Base-by-base conservation (phyloP, 2,888 invertebrate species). In the Drosophila eohydei region DNA sequence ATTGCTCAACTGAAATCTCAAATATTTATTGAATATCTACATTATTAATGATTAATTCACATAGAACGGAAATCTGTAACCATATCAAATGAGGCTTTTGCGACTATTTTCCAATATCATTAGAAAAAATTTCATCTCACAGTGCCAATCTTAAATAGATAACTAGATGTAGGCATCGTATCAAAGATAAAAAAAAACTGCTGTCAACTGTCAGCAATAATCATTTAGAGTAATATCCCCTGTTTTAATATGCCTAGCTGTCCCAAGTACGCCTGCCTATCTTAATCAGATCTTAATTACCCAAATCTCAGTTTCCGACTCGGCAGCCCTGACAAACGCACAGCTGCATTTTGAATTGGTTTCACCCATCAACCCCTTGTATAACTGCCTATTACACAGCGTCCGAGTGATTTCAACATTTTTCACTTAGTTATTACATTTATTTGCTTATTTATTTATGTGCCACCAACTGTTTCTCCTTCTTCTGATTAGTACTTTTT, bases 351-450 rank as follows among this genome's bases (percentile, higher is more conserved):
- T 67, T 43, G 61, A 55, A 51, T 65, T 71, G 59, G 7, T 21
- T 69, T 38, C 46, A 38, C 30, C 14, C 38, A 21, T 28, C 51
- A 59, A 61, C 61, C 65, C 58, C 38, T 30, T 6, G 48, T 26
- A 7, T 1, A 7, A 6, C 21, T n/a, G 28, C 38, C 34, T 50
- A 50, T 57, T 64, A 8, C 21, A 7, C 46, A 34, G 66, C 5
- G 66, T 63, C 48, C 41, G 55, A 64, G 32, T 16, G 56, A 54
- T 48, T 74, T 64, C 41, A 11, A 62, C 62, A 70, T 84, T 84
- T 88, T 80, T 88, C 83, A 84, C 86, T 88, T 83, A 86, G 81
- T 86, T 84, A 70, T 85, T 83, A 74, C 71, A 68, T 83, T 76
- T 71, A 80, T 83, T 88, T 86, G 74, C 62, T 78, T 88, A 80